phyloP scores from a whole-genome alignment of 2,113 vertebrate species.

The Callipepla californica region DNA sequence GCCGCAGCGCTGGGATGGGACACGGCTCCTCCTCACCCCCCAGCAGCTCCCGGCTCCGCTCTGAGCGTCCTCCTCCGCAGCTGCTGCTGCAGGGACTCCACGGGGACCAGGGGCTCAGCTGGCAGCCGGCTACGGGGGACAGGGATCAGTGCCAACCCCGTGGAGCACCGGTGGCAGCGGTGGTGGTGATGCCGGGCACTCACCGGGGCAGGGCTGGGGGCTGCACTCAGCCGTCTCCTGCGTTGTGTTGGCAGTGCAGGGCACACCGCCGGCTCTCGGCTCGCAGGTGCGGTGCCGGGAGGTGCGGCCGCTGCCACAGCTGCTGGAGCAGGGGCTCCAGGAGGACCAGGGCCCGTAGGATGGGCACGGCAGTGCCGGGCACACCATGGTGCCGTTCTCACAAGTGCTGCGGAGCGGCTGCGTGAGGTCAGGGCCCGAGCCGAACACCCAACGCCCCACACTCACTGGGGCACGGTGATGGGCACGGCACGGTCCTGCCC shows the following conservation, averaged over 20 bases:
- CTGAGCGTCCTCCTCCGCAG: constrained; percentile 77
- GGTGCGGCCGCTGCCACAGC: constrained; percentile 80
- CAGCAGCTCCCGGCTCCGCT: constrained; percentile 76
- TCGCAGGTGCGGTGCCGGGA: constrained; percentile 78
- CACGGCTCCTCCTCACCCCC: constrained; percentile 69
- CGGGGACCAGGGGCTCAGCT: constrained; percentile 80
- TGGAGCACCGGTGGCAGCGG: not conserved
- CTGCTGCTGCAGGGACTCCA: constrained; percentile 85
- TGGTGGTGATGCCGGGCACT: not conserved
- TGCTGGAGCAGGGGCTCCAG: constrained; percentile 84
- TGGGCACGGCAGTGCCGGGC: constrained; percentile 76
- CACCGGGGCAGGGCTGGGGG: constrained; percentile 80
- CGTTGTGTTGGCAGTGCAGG: constrained; percentile 67
- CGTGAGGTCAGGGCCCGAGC: not conserved
- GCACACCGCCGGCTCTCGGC: not conserved
- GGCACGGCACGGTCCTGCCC: not conserved
- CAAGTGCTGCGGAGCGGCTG: constrained; percentile 77
- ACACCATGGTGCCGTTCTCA: constrained; percentile 81
- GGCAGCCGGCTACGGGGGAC: constrained; percentile 71
- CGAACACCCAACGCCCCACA: not conserved
- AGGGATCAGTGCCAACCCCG: not conserved
- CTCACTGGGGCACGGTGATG: accelerated
- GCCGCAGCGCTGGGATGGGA: constrained; percentile 66
- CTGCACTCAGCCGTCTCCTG: constrained; percentile 71
- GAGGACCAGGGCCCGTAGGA: constrained; percentile 82